Base-by-base conservation (phyloP, 2,888 invertebrate genomes). In the Clanis bilineata region DNA sequence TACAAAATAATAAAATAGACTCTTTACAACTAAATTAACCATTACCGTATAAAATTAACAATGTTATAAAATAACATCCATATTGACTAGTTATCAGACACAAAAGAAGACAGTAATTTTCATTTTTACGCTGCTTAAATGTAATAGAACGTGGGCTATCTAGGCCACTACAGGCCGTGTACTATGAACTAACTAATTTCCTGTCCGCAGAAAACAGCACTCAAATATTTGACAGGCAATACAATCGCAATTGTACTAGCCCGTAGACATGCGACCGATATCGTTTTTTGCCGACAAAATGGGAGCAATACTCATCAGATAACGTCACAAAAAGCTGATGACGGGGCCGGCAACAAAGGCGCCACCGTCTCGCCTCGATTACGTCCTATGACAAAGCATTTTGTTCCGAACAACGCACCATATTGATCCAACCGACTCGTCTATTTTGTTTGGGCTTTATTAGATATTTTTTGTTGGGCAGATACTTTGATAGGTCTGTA, bases 231-330 rank as follows among this genome's bases (percentile, higher is more conserved):
- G 58, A 58, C 38, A 51, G 47, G 47, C 28, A 58, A 51, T 38
- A 58, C 58, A 39, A 39, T 64, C 38, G 25, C 44, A 45, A 63
- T 60, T 63, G 64, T 61, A 60, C 57, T 57, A 57, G 56, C 58
- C 45, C 47, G 43, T 47, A 57, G 62, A 67, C 63, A 69, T 69
- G 73, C 71, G 73, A 72, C 75, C 75, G 73, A 75, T 80, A 70
- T 64, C 59, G 45, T 87, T 90, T 89, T 90, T 90, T 89, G 83
- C 86, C 74, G 73, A 72, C 78, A 72, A 85, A 91, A 92, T 92
- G 88, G 86, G 89, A 90, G 91, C 90, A 90, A 82, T 87, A 87
- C 83, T 88, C 89, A 92, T 92, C 91, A 90, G 91, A 91, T 91
- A 91, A 85, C 75, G 76, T 74, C 77, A 87, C 82, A 91, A 92